These are phyloP conservation scores for Columbina picui DNA, from an alignment of 2,113 vertebrate genomes.

Conservation along the genomic window DNA sequence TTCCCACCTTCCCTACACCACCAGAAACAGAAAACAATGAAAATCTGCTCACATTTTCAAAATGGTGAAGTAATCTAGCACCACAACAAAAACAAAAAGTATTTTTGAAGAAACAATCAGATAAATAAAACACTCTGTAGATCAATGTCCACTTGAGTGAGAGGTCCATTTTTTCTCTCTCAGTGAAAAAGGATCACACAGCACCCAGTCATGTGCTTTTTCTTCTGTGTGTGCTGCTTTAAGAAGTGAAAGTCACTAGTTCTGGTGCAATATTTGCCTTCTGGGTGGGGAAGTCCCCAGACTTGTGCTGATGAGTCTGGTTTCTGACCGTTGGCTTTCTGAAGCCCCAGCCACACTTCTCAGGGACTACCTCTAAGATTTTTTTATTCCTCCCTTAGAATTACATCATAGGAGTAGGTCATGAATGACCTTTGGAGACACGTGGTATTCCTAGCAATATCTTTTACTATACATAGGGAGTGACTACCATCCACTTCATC, in stretches of 20 bases:
- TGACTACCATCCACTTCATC: neutral
- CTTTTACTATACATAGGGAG: neutral
- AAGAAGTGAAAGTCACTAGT: slow-evolving; percentile 37
- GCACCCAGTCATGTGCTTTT: neutral
- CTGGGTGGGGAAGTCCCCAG: neutral
- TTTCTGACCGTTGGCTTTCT: neutral
- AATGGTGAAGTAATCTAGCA: neutral
- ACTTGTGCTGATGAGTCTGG: neutral
- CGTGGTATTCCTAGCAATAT: neutral
- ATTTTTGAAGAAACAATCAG: neutral
- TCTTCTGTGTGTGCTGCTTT: neutral
- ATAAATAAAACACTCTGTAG: neutral
- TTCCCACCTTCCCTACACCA: neutral
- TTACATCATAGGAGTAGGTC: neutral
- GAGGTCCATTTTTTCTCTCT: neutral
- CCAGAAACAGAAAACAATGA: neutral
- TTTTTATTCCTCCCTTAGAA: neutral
- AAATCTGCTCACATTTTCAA: neutral
- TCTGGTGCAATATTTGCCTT: neutral
- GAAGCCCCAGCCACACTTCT: neutral
- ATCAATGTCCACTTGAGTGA: neutral
- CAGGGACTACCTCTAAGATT: neutral
- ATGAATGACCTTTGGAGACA: neutral
- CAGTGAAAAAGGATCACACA: neutral
- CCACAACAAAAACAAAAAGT: neutral